Base-by-base conservation (phyloP, 2,888 invertebrate genomes). In the Ophion obscuratus region DNA sequence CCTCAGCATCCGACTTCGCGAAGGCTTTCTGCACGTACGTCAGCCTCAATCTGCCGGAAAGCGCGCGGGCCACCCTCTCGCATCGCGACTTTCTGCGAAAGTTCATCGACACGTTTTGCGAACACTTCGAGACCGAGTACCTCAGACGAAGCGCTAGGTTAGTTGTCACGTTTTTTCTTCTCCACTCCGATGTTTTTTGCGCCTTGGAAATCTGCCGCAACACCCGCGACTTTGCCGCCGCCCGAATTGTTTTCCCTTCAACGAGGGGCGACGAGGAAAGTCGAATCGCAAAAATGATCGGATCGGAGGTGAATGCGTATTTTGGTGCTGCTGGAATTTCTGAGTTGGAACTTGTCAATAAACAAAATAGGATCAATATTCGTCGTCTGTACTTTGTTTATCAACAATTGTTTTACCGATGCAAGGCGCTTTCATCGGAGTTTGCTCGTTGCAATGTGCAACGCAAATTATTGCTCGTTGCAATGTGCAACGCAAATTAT, bases 1-100 rank as follows among this genome's bases (percentile, higher is more conserved):
- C 96, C 86, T 97, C 98, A 82, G 98, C 98, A 85, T 97, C 97
- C 91, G 98, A 98, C 94, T 98, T 98, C 94, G 97, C 98, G 90
- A 97, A 97, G 94, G 97, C 97, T 91, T 98, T 98, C 94, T 95
- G 97, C 89, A 96, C 96, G 89, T 98, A 96, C 92, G 96, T 97
- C 87, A 96, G 96, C 90, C 95, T 96, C 71, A 96, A 96, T 92
- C 94, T 96, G 87, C 95, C 96, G 53, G 97, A 97, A 89, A 95
- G 95, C 89, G 95, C 96, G 27, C 95, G 96, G 85, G 95, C 96
- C 40, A 96, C 95, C 83, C 95, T 97, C 74, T 96, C 97, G 10
- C 97, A 98, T 92, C 96, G 97, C 87, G 97, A 97, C 91, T 96
- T 98, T 91, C 95, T 98, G 87, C 96, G 96, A 90, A 97, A 97